A percentile compares a stretch with the other conserved stretches of the same genome.
phyloP scores from a whole-genome alignment of 2,888 invertebrate species.

The Oscheius sp. region DNA sequence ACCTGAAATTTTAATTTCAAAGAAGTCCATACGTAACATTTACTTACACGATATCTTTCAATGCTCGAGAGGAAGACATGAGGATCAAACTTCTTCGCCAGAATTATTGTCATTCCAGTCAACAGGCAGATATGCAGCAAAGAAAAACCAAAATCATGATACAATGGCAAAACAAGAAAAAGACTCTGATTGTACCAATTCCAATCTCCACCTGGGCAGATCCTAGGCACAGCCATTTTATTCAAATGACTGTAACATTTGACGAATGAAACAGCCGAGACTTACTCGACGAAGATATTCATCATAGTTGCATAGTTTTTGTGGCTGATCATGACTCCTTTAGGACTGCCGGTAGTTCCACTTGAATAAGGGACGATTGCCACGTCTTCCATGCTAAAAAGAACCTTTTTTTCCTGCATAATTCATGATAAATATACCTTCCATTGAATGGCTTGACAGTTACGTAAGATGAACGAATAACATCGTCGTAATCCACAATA shows the following conservation, averaged over 20 bases:
- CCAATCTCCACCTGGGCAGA: constrained; percentile 77
- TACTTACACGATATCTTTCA: constrained; percentile 47
- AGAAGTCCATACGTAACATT: not conserved
- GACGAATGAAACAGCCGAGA: too few species aligned
- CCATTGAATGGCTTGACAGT: too few species aligned
- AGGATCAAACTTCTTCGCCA: constrained; percentile 63
- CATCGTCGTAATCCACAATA: too few species aligned
- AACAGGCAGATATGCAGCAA: constrained; percentile 10
- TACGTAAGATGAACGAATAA: too few species aligned
- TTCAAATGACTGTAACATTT: too few species aligned
- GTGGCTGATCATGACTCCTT: constrained; percentile 83
- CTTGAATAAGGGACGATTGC: constrained; percentile 73
- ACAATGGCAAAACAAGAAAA: constrained; percentile 66
- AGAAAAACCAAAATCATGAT: constrained; percentile 66
- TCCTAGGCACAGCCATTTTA: too few species aligned
- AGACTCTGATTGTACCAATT: too few species aligned
- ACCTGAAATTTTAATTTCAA: too few species aligned
- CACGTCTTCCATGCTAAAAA: constrained; percentile 39
- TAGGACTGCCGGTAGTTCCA: constrained; percentile 86
- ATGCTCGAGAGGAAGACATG: constrained; percentile 53
- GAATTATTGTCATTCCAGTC: constrained; percentile 59
- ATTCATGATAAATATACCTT: too few species aligned
- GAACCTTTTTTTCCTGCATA: too few species aligned
- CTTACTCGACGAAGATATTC: too few species aligned
- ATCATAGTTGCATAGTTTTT: too few species aligned